Evolutionary conservation across 2,888 invertebrate species (phyloP).

Genomic region (Drosophila colorata): DNA sequence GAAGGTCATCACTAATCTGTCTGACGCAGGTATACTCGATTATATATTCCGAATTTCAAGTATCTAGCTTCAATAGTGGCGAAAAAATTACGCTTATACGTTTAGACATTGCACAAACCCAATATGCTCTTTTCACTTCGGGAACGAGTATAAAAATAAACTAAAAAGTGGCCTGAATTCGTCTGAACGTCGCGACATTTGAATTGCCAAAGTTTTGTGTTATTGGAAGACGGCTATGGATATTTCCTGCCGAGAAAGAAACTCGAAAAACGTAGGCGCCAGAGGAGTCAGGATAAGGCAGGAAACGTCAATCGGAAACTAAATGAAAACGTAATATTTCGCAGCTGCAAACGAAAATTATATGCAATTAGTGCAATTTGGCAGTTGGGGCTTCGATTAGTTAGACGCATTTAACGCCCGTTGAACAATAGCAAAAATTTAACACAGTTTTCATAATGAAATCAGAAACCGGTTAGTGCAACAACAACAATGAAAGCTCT

Average conservation of each 20-base stretch:
- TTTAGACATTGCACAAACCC: too few species aligned
- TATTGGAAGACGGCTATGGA: constrained; percentile 7
- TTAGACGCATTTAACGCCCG: constrained; percentile 40
- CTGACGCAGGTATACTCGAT: too few species aligned
- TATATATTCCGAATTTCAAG: too few species aligned
- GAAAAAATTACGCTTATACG: too few species aligned
- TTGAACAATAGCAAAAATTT: constrained; percentile 40
- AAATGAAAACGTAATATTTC: constrained; percentile 11
- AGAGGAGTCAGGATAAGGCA: background rate
- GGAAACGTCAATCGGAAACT: background rate
- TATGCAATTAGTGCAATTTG: constrained; percentile 42
- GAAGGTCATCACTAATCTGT: too few species aligned
- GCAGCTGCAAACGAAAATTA: constrained; percentile 22
- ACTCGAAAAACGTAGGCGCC: background rate
- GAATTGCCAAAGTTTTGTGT: constrained; percentile 39
- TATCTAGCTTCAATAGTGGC: too few species aligned
- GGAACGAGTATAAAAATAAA: too few species aligned
- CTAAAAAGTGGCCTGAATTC: background rate
- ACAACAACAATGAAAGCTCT: constrained; percentile 42
- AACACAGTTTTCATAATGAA: constrained; percentile 58
- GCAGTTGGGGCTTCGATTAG: constrained; percentile 33
- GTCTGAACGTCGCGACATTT: constrained; percentile 2
- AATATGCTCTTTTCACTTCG: too few species aligned
- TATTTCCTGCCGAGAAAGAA: constrained; percentile 1
- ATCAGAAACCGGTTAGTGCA: constrained; percentile 70